These are phyloP conservation scores for Gymnoscopelus braueri DNA, from an alignment of 2,797 vertebrate species.

Conservation along the genomic window DNA sequence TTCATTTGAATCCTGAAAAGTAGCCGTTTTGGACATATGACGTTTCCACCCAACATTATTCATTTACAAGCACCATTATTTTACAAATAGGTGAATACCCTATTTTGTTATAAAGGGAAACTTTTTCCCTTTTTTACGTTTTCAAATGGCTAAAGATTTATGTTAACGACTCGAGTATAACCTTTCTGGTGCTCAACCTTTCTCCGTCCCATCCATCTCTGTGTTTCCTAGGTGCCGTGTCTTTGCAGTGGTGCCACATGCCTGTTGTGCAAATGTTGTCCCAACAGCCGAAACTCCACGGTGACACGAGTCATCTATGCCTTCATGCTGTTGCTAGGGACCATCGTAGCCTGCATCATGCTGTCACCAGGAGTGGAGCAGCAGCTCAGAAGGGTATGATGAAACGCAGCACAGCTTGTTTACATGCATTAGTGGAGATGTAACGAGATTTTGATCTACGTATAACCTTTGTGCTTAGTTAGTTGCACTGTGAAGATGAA, in stretches of 20 bases:
- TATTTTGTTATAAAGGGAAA: no score
- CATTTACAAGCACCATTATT: no score
- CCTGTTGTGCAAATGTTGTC: constrained; percentile 88
- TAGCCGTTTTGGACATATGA: no score
- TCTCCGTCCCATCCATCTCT: neutral
- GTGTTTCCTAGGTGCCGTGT: constrained; percentile 82
- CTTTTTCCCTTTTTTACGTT: no score
- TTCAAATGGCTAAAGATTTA: no score
- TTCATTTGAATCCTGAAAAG: no score
- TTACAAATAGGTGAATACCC: no score
- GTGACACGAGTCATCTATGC: constrained; percentile 91
- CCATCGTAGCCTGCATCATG: constrained; percentile 88
- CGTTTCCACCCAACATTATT: no score
- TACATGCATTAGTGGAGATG: neutral
- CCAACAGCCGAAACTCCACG: constrained; percentile 86
- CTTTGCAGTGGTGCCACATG: constrained; percentile 89
- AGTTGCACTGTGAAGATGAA: neutral
- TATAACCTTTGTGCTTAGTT: neutral
- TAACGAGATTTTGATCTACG: neutral
- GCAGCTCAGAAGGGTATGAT: constrained; percentile 86
- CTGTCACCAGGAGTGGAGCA: constrained; percentile 84
- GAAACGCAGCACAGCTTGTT: neutral
- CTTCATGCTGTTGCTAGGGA: constrained; percentile 86
- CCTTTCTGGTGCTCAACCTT: no score
- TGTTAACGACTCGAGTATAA: no score